Evolutionary conservation across 1,140 invertebrate species (phyloP).

Genomic region (Hylaeus volcanicus): DNA sequence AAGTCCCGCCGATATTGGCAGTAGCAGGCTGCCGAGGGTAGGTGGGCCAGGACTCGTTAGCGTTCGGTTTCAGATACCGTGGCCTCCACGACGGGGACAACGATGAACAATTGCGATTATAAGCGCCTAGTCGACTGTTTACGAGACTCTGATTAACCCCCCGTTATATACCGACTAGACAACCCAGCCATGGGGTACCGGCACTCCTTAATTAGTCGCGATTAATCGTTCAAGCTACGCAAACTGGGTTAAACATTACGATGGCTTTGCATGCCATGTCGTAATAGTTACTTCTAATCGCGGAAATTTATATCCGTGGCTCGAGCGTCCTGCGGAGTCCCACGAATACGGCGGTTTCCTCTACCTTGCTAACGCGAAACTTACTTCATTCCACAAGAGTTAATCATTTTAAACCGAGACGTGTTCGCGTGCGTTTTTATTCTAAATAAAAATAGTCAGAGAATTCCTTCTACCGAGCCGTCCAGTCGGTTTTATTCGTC

Average conservation of each 20-base stretch:
- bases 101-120: constrained; percentile 54
- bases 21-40: too few relatives aligned
- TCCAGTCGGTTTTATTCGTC: too few relatives aligned
- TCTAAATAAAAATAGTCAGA: too few relatives aligned
- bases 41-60: neutral
- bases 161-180: constrained; percentile 13
- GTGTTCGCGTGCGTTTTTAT: too few relatives aligned
- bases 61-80: constrained; percentile 4
- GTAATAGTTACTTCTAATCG: constrained; percentile 60
- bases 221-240: constrained; percentile 54
- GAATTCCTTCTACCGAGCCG: too few relatives aligned
- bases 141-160: constrained; percentile 55
- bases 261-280: constrained; percentile 49
- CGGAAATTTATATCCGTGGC: constrained; percentile 18
- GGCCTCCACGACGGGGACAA: constrained; percentile 8
- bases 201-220: constrained; percentile 59
- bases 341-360: too few relatives aligned
- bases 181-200: constrained; percentile 9
- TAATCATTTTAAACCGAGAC: too few relatives aligned
- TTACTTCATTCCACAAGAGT: too few relatives aligned
- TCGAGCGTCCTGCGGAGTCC: neutral
- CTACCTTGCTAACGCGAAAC: too few relatives aligned
- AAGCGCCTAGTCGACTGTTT: constrained; percentile 48
- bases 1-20: constrained; percentile 23
- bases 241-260: constrained; percentile 62